Evolutionary conservation across 2,888 invertebrate species (phyloP), one percentile per base, ranked within the genome.

Genomic region (Pristionchus exspectatus): DNA sequence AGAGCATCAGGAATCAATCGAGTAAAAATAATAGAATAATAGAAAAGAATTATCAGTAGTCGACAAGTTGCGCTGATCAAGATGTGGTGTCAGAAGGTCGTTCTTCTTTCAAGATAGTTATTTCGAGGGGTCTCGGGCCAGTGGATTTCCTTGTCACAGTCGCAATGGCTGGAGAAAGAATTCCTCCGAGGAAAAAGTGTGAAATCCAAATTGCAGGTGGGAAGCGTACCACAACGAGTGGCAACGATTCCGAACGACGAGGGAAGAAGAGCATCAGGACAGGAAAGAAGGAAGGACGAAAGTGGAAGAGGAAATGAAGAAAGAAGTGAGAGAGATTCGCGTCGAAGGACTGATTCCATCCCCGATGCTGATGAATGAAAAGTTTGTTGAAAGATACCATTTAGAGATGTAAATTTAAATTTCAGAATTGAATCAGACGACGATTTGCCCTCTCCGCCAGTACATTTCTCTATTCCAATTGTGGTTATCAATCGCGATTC

Each of bases 201-300:
- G 72, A 3, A 16, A 33, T 12, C 18, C 5, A 24, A 33, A 72
- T 33, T 81, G n/a, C 69, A 69, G 87, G 27, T 87, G 44, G 66
- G 21, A 59, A 24, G 44, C 56, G 69, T 87, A 87, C 44, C 63
- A 69, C n/a, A 69, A 38, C 66, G 66, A 87, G 27, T 87, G 87
- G 87, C 44, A 54, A 50, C 24, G 30, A 30, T 87, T 18, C 69
- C 87, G 87, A 44, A 87, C 69, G 87, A 87, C 87, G 66, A 66
- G 69, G 50, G 87, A 87, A 33, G 84, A 50, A 27, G 54, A 50
- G 1, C 44, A 44, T 30, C 74, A 38, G 24, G 74, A 74, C 33
- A 74, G 33, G 33, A 74, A 12, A 33, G 74, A 74, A 38, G 38
- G 5, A 16, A 16, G 1, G 56, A 30, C 4, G 56, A 56, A 54